Percentiles rank a stretch among this genome's conserved stretches.
These are phyloP conservation scores for Amphilophus citrinellus DNA, from an alignment of 2,113 vertebrate genomes.

Conservation along the genomic window DNA sequence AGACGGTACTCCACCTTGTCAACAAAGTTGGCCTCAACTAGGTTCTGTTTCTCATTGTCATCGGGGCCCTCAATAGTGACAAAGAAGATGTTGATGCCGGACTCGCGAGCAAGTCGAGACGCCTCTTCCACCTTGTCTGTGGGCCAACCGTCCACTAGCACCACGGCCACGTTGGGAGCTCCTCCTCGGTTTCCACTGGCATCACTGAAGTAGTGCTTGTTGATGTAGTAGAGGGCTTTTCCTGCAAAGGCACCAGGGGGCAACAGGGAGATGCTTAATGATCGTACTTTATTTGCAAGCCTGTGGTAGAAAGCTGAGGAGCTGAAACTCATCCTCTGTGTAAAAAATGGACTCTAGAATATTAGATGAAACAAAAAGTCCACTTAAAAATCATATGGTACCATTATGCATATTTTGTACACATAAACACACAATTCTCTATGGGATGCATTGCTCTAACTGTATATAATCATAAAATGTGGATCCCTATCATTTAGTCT, in stretches of 20 bases:
- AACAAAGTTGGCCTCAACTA: constrained; percentile 92
- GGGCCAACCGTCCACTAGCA: constrained; percentile 97
- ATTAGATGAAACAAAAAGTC: neutral
- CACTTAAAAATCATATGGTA: neutral
- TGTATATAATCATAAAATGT: neutral
- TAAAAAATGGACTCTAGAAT: neutral
- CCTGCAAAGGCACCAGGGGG: constrained; percentile 82
- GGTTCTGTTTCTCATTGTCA: constrained; percentile 88
- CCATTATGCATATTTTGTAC: neutral
- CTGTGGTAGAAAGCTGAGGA: neutral
- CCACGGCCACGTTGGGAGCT: constrained; percentile 92
- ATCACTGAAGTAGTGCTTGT: constrained; percentile 93
- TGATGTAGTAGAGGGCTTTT: constrained; percentile 92
- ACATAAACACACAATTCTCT: too few relatives aligned
- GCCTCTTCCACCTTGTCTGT: constrained; percentile 94
- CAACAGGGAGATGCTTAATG: constrained; percentile 50
- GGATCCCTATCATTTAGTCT: constrained; percentile 46
- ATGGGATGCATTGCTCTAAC: neutral
- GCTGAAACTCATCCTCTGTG: neutral
- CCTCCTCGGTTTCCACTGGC: constrained; percentile 91
- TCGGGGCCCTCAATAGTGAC: constrained; percentile 94
- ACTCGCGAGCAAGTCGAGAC: constrained; percentile 92
- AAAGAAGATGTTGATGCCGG: constrained; percentile 98
- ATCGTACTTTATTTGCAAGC: neutral
- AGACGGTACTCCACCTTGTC: constrained; percentile 86